Base-by-base conservation (phyloP, 2,888 invertebrate species). In the Halocaridina rubra region DNA sequence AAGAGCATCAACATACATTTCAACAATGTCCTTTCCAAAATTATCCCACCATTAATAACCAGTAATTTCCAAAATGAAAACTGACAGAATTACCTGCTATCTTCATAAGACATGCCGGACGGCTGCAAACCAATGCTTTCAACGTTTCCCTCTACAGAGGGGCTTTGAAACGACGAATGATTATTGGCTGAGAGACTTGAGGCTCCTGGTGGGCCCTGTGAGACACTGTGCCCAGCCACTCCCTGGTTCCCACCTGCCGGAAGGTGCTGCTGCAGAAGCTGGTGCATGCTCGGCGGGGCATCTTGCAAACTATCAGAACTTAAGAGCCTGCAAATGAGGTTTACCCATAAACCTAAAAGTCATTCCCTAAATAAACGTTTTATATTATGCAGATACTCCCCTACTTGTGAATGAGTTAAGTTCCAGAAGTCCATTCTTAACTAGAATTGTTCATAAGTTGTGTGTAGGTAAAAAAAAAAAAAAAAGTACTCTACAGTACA, bases 31-130 rank as follows among this genome's bases (percentile, higher is more conserved):
- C n/a, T n/a, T n/a, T n/a, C n/a, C n/a, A n/a, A n/a, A n/a, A n/a
- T n/a, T n/a, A n/a, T n/a, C n/a, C n/a, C n/a, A n/a, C n/a, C n/a
- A n/a, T n/a, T n/a, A n/a, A n/a, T n/a, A n/a, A n/a, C n/a, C n/a
- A n/a, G n/a, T n/a, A n/a, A n/a, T n/a, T n/a, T n/a, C n/a, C n/a
- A n/a, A n/a, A n/a, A n/a, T 98, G 98, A 92, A 98, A 98, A 90
- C 97, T 93, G 89, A n/a, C 39, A 77, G 13, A 19, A 33, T 64
- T 69, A 82, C 81, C 81, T 82, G 29, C 57, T 82, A 57, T 82
- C 81, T 67, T 82, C 81, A 59, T 82, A 82, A 19, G 64, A 53
- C 71, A 77, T 19, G 24, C 33, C 57, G 16, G 22, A 67, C n/a
- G 67, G 19, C 53, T 53, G 53, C 53, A 53, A 53, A 16, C 53